Conservation (phyloP, 2,888 invertebrate genomes). For the Orthosia gracilis region DNA sequence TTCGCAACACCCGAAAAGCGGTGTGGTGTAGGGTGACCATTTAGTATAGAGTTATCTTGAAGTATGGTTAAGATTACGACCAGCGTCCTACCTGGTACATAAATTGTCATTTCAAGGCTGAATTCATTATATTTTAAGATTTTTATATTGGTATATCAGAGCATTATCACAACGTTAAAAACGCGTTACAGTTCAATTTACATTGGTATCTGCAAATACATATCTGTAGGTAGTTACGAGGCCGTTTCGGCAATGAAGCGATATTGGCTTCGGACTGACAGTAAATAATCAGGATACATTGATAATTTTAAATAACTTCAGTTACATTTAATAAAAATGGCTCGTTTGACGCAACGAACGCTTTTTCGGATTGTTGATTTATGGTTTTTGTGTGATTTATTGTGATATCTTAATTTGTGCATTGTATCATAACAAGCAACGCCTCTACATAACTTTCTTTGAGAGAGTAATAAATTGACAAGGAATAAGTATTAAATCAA, state of each 20-base stretch:
- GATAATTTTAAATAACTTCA: constrained; percentile 57
- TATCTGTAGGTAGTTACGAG: not conserved
- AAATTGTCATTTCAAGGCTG: constrained; percentile 61
- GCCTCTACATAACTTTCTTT: constrained; percentile 31
- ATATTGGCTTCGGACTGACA: constrained; percentile 38
- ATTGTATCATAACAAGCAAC: constrained; percentile 47
- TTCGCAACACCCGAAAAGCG: constrained; percentile 80
- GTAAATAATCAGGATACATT: constrained; percentile 71
- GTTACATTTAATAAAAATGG: constrained; percentile 27
- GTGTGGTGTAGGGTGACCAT: constrained; percentile 78
- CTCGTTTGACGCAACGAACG: constrained; percentile 15
- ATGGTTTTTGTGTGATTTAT: constrained; percentile 61
- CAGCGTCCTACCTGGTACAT: constrained; percentile 62
- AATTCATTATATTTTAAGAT: constrained; percentile 1
- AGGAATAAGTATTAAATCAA: not conserved
- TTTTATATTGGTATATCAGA: not conserved
- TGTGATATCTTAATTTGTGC: constrained; percentile 56
- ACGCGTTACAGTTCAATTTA: constrained; percentile 15
- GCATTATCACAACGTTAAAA: constrained; percentile 24
- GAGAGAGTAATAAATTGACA: constrained; percentile 15
- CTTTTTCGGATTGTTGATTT: constrained; percentile 49
- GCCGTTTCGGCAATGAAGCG: constrained; percentile 13
- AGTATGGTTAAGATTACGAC: constrained; percentile 67
- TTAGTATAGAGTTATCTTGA: constrained; percentile 75
- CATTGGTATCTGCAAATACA: constrained; percentile 7